Conservation (phyloP, 2,113 vertebrate species). For the Chaetodon auriga region DNA sequence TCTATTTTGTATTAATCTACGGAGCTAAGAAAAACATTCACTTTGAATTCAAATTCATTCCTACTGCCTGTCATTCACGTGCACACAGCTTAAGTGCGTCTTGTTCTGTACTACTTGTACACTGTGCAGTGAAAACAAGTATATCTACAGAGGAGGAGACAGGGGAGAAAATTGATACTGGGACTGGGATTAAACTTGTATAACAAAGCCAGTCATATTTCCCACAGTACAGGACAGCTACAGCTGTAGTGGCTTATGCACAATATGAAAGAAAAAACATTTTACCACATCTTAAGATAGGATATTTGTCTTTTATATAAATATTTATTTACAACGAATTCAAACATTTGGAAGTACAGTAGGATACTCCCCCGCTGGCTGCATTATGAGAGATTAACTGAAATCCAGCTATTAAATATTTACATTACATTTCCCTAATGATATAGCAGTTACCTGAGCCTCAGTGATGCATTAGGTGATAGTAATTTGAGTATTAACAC, state of each 20-base stretch:
- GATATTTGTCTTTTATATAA: not conserved
- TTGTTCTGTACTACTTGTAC: conserved; percentile 21
- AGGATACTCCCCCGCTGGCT: not conserved
- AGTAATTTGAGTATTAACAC: conserved; percentile 35
- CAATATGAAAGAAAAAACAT: conserved; percentile 13
- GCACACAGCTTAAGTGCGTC: conserved; percentile 4
- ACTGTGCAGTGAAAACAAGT: conserved; percentile 43
- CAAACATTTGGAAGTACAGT: not conserved
- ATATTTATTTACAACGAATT: not conserved
- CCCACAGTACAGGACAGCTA: conserved; percentile 22
- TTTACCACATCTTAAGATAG: not conserved
- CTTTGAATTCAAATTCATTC: conserved; percentile 1
- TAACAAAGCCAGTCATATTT: conserved; percentile 44
- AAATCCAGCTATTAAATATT: conserved; percentile 50
- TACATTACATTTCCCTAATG: conserved; percentile 41
- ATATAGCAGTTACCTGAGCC: conserved; percentile 31
- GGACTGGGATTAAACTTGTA: conserved; percentile 31
- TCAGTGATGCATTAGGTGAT: conserved; percentile 40
- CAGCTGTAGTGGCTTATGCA: conserved; percentile 1
- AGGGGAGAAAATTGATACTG: conserved; percentile 41
- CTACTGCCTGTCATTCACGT: conserved; percentile 30
- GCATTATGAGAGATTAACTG: conserved; percentile 16
- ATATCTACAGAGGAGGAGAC: conserved; percentile 21
- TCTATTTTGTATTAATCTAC: too few species aligned
- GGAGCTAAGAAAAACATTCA: not conserved